Conservation (phyloP, 1,140 invertebrate genomes). For the Drosophila nebulosa region DNA sequence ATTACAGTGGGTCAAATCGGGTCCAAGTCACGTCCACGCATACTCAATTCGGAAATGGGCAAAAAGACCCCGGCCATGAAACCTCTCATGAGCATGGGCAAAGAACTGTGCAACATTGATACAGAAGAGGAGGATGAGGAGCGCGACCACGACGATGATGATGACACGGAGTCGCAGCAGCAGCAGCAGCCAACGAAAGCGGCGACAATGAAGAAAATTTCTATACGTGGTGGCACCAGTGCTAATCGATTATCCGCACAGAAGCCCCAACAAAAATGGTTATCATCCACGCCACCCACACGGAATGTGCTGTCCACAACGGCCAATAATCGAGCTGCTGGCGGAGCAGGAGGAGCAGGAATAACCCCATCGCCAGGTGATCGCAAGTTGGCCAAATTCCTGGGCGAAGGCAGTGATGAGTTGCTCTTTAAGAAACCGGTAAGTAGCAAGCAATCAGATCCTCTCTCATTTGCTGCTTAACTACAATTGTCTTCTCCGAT, state of each 20-base stretch:
- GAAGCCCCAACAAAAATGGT: constrained; percentile 29
- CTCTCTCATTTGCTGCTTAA: background rate
- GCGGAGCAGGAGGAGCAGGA: background rate
- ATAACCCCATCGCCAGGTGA: constrained; percentile 5
- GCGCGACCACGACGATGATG: constrained; percentile 30
- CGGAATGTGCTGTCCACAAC: constrained; percentile 43
- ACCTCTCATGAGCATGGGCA: constrained; percentile 68
- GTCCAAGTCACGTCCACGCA: constrained; percentile 68
- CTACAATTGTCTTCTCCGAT: too few relatives aligned
- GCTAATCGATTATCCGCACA: constrained; percentile 6
- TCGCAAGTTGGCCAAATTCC: constrained; percentile 45
- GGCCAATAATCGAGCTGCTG: constrained; percentile 32
- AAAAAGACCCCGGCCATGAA: constrained; percentile 66
- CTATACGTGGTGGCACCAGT: background rate
- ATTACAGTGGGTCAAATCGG: background rate
- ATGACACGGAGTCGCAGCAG: constrained; percentile 6
- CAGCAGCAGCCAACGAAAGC: background rate
- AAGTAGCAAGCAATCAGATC: background rate
- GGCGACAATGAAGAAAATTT: background rate
- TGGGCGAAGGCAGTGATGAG: constrained; percentile 42
- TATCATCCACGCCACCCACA: background rate
- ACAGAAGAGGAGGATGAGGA: constrained; percentile 53
- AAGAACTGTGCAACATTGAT: constrained; percentile 56
- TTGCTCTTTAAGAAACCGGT: constrained; percentile 58
- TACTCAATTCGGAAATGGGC: constrained; percentile 72